These are phyloP conservation scores for Smittia aterrima DNA, from an alignment of 2,888 invertebrate species.

Conservation along the genomic window DNA sequence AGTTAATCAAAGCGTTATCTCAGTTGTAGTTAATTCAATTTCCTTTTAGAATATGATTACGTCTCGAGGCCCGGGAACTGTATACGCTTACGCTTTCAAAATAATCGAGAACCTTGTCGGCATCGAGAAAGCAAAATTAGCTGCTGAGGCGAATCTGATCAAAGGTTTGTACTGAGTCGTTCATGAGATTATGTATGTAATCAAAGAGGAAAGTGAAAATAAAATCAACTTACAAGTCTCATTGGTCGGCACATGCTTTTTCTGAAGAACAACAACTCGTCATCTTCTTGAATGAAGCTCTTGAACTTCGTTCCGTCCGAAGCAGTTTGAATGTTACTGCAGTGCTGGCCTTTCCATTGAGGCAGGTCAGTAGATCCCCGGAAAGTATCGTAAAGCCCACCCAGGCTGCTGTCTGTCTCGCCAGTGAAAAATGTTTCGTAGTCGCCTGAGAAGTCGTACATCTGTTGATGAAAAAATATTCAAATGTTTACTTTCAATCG, in stretches of 20 bases:
- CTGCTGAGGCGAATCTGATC: slow-evolving; percentile 2
- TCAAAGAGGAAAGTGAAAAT: neutral
- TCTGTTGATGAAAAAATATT: slow-evolving; percentile 56
- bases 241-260: slow-evolving; percentile 85
- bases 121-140: slow-evolving; percentile 6
- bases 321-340: slow-evolving; percentile 71
- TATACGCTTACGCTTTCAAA: slow-evolving; percentile 25
- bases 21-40: neutral
- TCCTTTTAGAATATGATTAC: slow-evolving; percentile 24
- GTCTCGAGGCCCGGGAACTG: slow-evolving; percentile 27
- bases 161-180: slow-evolving; percentile 9
- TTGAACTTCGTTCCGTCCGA: slow-evolving; percentile 86
- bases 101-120: slow-evolving; percentile 31
- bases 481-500: neutral
- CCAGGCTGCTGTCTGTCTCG: slow-evolving; percentile 58
- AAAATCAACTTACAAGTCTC: slow-evolving; percentile 62
- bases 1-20: neutral
- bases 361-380: slow-evolving; percentile 68
- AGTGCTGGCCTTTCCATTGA: slow-evolving; percentile 74
- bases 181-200: too few relatives aligned
- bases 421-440: slow-evolving; percentile 78
- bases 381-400: slow-evolving; percentile 76
- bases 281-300: slow-evolving; percentile 66
- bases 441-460: slow-evolving; percentile 81
- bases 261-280: slow-evolving; percentile 72